Percentiles rank a stretch among this genome's conserved stretches.
Evolutionary conservation across 2,113 vertebrate species (phyloP).

Genomic region (Semnornis frantzii): DNA sequence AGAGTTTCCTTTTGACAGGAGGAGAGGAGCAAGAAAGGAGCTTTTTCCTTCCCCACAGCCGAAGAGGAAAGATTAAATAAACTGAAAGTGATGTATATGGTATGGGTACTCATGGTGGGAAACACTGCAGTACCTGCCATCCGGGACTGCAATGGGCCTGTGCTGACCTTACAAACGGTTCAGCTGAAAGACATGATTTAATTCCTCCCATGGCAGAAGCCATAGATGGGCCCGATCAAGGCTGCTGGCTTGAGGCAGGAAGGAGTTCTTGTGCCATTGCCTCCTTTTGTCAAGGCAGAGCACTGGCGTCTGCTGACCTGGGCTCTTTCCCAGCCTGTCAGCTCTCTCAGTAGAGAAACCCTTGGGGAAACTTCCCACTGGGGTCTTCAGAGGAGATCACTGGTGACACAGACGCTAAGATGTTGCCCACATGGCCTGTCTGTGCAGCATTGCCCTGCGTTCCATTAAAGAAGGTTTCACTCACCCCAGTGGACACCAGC

Average conservation of each 20-base stretch:
- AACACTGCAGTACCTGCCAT: neutral
- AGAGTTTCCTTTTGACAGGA: neutral
- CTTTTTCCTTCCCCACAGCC: neutral
- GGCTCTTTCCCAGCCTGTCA: neutral
- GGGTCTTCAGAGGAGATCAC: neutral
- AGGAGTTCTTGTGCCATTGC: neutral
- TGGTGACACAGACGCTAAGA: neutral
- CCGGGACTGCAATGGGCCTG: neutral
- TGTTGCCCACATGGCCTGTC: fast-evolving
- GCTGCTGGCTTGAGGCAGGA: neutral
- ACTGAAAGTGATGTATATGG: neutral
- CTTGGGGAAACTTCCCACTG: fast-evolving
- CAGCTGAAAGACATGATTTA: neutral
- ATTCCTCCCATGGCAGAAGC: neutral
- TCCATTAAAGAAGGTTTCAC: neutral
- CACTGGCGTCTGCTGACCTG: fast-evolving
- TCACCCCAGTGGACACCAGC: neutral
- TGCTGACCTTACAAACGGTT: neutral
- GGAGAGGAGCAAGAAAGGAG: fast-evolving
- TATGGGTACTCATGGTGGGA: neutral
- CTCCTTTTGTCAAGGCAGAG: neutral
- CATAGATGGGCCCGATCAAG: neutral
- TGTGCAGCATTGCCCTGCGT: neutral
- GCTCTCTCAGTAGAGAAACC: neutral
- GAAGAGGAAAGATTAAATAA: neutral